These are phyloP conservation scores for Uria aalge DNA, from an alignment of 2,113 vertebrate genomes.

Conservation along the genomic window DNA sequence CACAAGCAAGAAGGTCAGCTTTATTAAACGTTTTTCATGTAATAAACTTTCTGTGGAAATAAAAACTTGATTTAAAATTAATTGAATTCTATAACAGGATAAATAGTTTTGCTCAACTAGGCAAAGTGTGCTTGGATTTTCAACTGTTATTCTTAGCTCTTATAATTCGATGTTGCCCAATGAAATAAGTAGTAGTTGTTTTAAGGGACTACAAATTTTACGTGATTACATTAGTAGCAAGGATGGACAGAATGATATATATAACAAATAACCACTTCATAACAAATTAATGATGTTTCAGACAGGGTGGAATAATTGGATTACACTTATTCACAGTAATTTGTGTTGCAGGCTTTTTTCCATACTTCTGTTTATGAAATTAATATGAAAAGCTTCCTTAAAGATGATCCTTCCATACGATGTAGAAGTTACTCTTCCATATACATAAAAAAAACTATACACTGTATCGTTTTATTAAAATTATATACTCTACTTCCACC, in stretches of 20 bases:
- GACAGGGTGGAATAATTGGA: background rate
- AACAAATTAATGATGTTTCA: background rate
- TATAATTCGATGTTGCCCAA: background rate
- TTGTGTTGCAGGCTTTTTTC: background rate
- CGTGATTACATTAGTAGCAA: background rate
- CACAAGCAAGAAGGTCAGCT: background rate
- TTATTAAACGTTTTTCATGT: background rate
- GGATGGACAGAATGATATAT: background rate
- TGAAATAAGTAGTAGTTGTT: background rate
- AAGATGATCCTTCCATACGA: background rate
- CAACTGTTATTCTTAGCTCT: background rate
- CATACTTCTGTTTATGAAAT: background rate
- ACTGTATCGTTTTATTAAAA: constrained; percentile 21
- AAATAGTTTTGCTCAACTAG: background rate
- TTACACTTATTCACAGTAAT: constrained; percentile 1
- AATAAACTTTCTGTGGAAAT: background rate
- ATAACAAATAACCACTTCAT: background rate
- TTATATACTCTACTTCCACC: background rate
- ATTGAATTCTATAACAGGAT: background rate
- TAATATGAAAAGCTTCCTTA: background rate
- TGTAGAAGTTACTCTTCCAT: background rate
- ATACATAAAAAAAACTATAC: background rate
- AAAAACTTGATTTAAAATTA: background rate
- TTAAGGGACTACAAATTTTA: background rate
- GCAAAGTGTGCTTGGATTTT: background rate